Conservation (phyloP, 1,140 invertebrate species). For the Drosophila arizonae region DNA sequence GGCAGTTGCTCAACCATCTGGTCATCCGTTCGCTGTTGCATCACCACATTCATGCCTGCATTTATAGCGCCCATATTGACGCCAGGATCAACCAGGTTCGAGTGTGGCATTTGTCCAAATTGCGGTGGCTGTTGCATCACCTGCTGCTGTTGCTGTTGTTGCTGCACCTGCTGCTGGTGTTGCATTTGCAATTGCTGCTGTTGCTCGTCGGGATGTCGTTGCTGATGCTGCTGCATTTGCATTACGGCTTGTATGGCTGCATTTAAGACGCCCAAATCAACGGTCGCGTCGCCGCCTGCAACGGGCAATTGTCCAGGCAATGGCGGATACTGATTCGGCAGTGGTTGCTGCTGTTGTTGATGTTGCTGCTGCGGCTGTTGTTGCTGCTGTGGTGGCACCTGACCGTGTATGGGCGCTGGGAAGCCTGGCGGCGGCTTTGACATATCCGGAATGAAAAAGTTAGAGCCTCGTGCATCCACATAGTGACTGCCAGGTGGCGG, state of each 20-base stretch:
- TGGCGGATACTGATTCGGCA: conserved; percentile 38
- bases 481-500: conserved; percentile 49
- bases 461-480: conserved; percentile 74
- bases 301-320: conserved; percentile 39
- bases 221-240: conserved; percentile 63
- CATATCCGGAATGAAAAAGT: conserved; percentile 89
- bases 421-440: conserved; percentile 93
- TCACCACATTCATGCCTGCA: conserved; percentile 74
- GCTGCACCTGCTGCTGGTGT: conserved; percentile 23
- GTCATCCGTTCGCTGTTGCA: conserved; percentile 56
- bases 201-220: conserved; percentile 60
- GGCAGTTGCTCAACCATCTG: conserved; percentile 29
- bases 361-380: conserved; percentile 31
- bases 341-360: conserved; percentile 38
- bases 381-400: conserved; percentile 40
- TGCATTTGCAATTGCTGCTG: conserved; percentile 28
- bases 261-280: conserved; percentile 71
- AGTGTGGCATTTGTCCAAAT: conserved; percentile 43
- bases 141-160: conserved; percentile 17
- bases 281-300: conserved; percentile 41
- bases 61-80: conserved; percentile 64
- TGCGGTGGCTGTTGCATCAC: conserved; percentile 26
- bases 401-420: conserved; percentile 72
- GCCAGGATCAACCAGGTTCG: conserved; percentile 28
- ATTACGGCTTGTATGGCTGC: conserved; percentile 79